Evolutionary conservation across 2,797 vertebrate genomes (phyloP).

Genomic region (Peromyscus nudipes): DNA sequence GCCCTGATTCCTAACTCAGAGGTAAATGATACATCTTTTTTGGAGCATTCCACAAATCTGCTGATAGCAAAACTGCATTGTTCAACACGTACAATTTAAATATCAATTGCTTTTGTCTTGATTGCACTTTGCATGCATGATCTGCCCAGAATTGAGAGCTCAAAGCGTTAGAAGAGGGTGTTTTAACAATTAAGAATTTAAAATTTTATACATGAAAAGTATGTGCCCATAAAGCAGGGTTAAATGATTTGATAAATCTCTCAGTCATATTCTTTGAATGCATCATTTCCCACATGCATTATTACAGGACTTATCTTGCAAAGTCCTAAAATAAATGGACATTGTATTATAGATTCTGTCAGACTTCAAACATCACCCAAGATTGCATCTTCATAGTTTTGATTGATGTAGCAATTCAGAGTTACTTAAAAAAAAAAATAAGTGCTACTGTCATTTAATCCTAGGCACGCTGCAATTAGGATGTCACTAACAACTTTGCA

Average conservation of each 20-base stretch:
- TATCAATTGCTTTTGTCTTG: slow-evolving; percentile 44
- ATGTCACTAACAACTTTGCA: neutral
- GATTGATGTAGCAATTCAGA: slow-evolving; percentile 2
- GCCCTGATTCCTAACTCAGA: slow-evolving; percentile 20
- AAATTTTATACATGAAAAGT: neutral
- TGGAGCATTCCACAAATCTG: neutral
- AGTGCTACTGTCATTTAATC: neutral
- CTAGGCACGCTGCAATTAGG: neutral
- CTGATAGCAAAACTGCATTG: neutral
- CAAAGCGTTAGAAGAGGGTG: neutral
- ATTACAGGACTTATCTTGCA: neutral
- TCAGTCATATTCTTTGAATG: neutral
- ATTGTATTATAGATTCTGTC: slow-evolving; percentile 29
- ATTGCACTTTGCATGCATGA: neutral
- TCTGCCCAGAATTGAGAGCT: slow-evolving; percentile 6
- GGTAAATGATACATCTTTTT: slow-evolving; percentile 16
- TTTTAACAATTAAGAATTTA: slow-evolving; percentile 29
- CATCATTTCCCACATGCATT: neutral
- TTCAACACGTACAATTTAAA: slow-evolving; percentile 6
- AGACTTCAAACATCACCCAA: slow-evolving; percentile 8
- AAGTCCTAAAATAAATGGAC: slow-evolving; percentile 6
- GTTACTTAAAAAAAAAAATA: slow-evolving; percentile 6
- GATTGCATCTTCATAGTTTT: slow-evolving; percentile 11
- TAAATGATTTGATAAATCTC: slow-evolving; percentile 33
- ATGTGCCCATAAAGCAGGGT: neutral